Evolutionary conservation across 2,888 invertebrate species (phyloP).

Genomic region (Tinea semifulvella): DNA sequence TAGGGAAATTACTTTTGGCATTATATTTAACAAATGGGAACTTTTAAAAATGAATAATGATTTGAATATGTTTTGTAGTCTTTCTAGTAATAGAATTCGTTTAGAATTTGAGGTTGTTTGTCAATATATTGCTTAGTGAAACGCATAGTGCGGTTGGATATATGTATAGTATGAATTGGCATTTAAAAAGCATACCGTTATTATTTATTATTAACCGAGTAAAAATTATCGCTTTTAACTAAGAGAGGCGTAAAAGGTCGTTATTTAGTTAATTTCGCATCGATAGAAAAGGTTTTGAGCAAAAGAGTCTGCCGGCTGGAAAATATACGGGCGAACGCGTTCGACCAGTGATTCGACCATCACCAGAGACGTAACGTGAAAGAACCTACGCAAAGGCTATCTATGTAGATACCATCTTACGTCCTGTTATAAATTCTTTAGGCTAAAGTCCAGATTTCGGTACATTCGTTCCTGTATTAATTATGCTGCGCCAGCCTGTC

Average conservation of each 20-base stretch:
- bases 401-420: too few species aligned
- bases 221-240: constrained; percentile 9
- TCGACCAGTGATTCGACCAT: constrained; percentile 47
- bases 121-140: not conserved
- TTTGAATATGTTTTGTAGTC: too few species aligned
- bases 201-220: not conserved
- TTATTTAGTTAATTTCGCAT: constrained; percentile 54
- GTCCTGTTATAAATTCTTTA: too few species aligned
- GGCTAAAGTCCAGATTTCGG: not conserved
- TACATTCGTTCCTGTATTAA: too few species aligned
- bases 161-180: not conserved
- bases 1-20: too few species aligned
- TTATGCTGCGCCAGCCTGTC: too few species aligned
- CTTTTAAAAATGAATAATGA: too few species aligned
- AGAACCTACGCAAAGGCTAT: too few species aligned
- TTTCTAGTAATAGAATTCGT: not conserved
- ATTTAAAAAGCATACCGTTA: constrained; percentile 12
- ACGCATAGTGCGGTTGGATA: not conserved
- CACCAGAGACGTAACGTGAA: too few species aligned
- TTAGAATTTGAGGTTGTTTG: too few species aligned
- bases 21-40: too few species aligned
- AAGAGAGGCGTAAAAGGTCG: constrained; percentile 34
- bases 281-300: constrained; percentile 55
- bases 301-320: constrained; percentile 58
- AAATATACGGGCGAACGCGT: constrained; percentile 62